A percentile compares a stretch with the other conserved stretches of the same genome.
These are phyloP conservation scores for Platynereis dumerilii DNA, from an alignment of 2,888 invertebrate species.

Conservation along the genomic window DNA sequence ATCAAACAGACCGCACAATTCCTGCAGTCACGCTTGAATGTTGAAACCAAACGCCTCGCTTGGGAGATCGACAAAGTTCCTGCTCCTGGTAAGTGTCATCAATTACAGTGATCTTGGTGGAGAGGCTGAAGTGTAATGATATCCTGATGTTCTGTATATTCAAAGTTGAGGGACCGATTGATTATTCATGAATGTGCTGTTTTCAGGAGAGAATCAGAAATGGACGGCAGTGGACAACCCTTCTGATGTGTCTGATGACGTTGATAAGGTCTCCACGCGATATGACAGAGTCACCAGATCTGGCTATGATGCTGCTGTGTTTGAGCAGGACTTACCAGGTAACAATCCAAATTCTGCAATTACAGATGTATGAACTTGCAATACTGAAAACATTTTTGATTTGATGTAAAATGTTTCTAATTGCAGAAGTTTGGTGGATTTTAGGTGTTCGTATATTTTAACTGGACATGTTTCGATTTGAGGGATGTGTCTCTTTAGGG, in stretches of 20 bases:
- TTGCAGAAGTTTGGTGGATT: too few relatives aligned
- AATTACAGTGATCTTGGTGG: neutral
- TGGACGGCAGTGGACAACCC: neutral
- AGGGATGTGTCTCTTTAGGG: too few relatives aligned
- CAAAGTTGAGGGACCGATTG: too few relatives aligned
- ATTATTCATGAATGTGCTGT: too few relatives aligned
- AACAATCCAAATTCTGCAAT: too few relatives aligned
- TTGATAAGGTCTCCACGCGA: conserved; percentile 17
- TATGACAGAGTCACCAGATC: conserved; percentile 49
- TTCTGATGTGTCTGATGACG: conserved; percentile 6
- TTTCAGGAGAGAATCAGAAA: too few relatives aligned
- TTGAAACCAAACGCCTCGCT: neutral
- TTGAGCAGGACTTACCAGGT: conserved; percentile 50
- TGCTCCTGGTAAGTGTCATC: neutral
- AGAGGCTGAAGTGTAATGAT: neutral
- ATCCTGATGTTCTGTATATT: neutral
- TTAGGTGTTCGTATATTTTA: too few relatives aligned
- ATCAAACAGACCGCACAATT: neutral
- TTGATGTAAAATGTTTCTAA: too few relatives aligned
- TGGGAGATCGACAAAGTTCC: neutral
- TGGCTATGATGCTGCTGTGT: conserved; percentile 45
- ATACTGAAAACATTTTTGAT: too few relatives aligned
- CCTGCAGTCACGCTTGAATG: neutral
- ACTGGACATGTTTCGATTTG: too few relatives aligned
- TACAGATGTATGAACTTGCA: too few relatives aligned